Percentiles rank a stretch among this genome's conserved stretches.
These are phyloP conservation scores for Hippocampus comes DNA, from an alignment of 2,113 vertebrate species.

Conservation along the genomic window DNA sequence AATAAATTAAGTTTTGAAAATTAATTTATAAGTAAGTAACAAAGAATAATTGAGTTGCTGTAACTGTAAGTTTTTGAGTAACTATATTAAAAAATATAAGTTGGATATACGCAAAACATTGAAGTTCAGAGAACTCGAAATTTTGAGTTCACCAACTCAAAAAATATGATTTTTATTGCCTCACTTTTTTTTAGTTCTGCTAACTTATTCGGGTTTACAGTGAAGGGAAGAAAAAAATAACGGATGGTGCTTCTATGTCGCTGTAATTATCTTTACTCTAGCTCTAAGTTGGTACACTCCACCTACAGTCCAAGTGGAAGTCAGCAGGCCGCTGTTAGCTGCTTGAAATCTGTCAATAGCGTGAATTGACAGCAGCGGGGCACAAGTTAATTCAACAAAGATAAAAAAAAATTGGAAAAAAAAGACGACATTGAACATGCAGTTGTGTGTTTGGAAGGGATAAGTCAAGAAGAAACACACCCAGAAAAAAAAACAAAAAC, in stretches of 20 bases:
- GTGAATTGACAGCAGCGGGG: not conserved
- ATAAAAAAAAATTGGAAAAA: not conserved
- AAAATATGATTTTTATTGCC: no score
- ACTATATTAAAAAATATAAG: no score
- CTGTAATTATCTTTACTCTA: not conserved
- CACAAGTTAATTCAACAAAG: not conserved
- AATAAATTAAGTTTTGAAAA: no score
- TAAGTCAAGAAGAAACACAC: not conserved
- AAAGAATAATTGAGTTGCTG: no score
- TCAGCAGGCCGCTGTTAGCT: not conserved
- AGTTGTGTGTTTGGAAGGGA: not conserved
- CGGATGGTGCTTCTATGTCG: not conserved
- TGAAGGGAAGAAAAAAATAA: not conserved
- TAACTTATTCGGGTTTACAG: no score
- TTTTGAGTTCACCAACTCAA: no score
- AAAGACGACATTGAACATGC: not conserved
- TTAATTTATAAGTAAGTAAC: no score
- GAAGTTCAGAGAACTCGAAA: no score
- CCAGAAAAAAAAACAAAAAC: no score
- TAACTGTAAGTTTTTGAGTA: no score
- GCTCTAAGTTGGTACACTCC: not conserved
- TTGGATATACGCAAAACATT: no score
- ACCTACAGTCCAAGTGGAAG: not conserved
- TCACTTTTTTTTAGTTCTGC: no score
- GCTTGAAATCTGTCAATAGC: not conserved